phyloP scores from a whole-genome alignment of 2,888 invertebrate species.

The Pantelozetes paolii region DNA sequence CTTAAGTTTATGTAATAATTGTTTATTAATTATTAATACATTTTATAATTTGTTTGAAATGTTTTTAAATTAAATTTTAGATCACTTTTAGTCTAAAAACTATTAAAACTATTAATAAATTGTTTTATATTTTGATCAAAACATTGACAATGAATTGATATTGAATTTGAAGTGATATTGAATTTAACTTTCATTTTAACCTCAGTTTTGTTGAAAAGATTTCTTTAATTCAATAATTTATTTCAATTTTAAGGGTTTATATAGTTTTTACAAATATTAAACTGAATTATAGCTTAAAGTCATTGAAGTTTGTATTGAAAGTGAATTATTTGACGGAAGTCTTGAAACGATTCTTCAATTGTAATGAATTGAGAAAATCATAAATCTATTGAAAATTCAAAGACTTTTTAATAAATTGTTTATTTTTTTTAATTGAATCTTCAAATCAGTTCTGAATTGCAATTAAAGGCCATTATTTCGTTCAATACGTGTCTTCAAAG shows the following conservation, averaged over 20 bases:
- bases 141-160: constrained; percentile 3
- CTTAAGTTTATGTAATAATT: neutral
- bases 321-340: neutral
- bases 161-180: neutral
- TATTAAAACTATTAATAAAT: neutral
- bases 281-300: neutral
- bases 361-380: too few species aligned
- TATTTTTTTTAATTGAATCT: neutral
- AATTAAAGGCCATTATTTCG: neutral
- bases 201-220: neutral
- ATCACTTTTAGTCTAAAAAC: neutral
- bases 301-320: neutral
- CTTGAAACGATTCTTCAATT: too few species aligned
- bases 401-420: too few species aligned
- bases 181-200: neutral
- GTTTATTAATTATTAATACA: neutral
- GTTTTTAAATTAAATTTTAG: neutral
- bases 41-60: neutral
- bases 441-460: too few species aligned
- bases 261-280: too few species aligned
- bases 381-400: too few species aligned
- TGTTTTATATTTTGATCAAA: neutral
- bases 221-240: too few species aligned
- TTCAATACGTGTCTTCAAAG: neutral
- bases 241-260: too few species aligned